These are phyloP conservation scores for Cardiocondyla obscurior DNA, from an alignment of 1,140 invertebrate genomes.

Conservation along the genomic window DNA sequence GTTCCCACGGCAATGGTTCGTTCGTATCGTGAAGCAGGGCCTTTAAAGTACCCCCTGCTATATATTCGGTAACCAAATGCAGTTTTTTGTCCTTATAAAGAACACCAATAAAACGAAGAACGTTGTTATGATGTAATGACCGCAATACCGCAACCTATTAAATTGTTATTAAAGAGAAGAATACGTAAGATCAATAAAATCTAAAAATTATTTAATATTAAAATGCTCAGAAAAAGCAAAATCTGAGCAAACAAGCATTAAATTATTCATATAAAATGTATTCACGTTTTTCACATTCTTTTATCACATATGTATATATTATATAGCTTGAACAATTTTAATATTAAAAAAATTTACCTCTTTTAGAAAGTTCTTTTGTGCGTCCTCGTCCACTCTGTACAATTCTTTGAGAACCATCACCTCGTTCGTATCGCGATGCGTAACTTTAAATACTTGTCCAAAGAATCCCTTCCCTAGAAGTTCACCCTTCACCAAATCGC, in stretches of 20 bases:
- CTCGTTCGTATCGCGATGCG: slow-evolving; percentile 94
- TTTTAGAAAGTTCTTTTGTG: slow-evolving; percentile 96
- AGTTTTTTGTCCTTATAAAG: slow-evolving; percentile 96
- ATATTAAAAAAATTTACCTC: slow-evolving; percentile 86
- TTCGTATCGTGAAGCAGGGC: slow-evolving; percentile 90
- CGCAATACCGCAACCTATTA: slow-evolving; percentile 93
- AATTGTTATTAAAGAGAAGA: slow-evolving; percentile 23
- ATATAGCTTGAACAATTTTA: neutral
- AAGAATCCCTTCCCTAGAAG: slow-evolving; percentile 97
- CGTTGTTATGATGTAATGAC: slow-evolving; percentile 94
- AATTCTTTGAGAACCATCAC: slow-evolving; percentile 98
- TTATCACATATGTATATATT: neutral
- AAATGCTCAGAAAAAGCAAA: neutral
- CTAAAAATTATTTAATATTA: neutral
- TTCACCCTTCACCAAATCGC: slow-evolving; percentile 95
- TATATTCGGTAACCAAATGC: slow-evolving; percentile 96
- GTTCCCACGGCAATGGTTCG: slow-evolving; percentile 91
- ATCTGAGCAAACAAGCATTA: neutral
- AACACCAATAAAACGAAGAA: slow-evolving; percentile 96
- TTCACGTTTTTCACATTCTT: neutral
- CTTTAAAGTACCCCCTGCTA: slow-evolving; percentile 94
- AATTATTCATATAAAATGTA: neutral
- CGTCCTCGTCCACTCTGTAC: slow-evolving; percentile 96
- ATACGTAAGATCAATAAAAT: neutral
- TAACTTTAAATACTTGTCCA: slow-evolving; percentile 95